Conservation (phyloP, 2,888 invertebrate species). For the Sarcophaga rosellei region DNA sequence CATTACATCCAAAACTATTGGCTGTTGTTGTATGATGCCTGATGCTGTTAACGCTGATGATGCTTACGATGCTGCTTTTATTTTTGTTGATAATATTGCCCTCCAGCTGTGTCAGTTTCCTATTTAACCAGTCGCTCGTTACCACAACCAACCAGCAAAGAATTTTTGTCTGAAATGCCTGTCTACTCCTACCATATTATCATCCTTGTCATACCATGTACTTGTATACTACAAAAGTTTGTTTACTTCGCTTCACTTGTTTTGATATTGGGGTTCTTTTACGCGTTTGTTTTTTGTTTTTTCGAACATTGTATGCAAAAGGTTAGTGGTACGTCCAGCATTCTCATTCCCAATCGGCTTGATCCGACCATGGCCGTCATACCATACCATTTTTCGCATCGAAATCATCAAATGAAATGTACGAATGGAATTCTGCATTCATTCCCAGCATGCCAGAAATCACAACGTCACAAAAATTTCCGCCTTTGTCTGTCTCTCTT, state of each 20-base stretch:
- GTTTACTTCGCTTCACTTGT: slow-evolving; percentile 62
- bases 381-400: slow-evolving; percentile 35
- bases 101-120: slow-evolving; percentile 70
- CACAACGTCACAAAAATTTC: slow-evolving; percentile 76
- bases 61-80: slow-evolving; percentile 69
- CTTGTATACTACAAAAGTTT: slow-evolving; percentile 20
- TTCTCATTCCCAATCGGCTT: slow-evolving; percentile 46
- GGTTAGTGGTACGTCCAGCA: slow-evolving; percentile 47
- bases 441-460: slow-evolving; percentile 74
- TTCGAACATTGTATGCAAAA: slow-evolving; percentile 47
- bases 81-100: slow-evolving; percentile 70
- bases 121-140: slow-evolving; percentile 69
- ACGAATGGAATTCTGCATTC: slow-evolving; percentile 23
- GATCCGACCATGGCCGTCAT: slow-evolving; percentile 8
- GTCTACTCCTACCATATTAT: slow-evolving; percentile 60
- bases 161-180: slow-evolving; percentile 49
- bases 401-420: slow-evolving; percentile 41
- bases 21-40: neutral
- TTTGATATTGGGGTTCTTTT: slow-evolving; percentile 39
- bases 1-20: neutral
- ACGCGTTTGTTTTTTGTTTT: neutral
- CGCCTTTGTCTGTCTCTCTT: slow-evolving; percentile 74
- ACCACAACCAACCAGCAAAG: slow-evolving; percentile 54
- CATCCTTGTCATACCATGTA: slow-evolving; percentile 58
- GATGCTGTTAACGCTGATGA: slow-evolving; percentile 50